These are phyloP conservation scores for Eira barbara DNA, from an alignment of 2,113 vertebrate species.

Conservation along the genomic window DNA sequence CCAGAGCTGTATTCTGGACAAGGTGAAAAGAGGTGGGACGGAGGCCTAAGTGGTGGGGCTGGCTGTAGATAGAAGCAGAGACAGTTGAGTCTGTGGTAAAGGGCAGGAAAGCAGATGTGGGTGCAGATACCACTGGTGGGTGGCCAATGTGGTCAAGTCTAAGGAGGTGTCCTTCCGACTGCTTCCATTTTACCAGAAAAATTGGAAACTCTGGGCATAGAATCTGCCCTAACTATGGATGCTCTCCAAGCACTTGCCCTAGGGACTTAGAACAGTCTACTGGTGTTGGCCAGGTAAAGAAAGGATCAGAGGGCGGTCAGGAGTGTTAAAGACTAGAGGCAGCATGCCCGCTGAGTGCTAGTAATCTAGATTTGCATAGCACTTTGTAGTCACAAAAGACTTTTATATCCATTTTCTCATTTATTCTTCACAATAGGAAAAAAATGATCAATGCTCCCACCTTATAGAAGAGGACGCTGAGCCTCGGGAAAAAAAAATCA, in stretches of 20 bases:
- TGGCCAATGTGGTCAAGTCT: not conserved
- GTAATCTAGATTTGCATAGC: not conserved
- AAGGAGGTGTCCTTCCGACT: not conserved
- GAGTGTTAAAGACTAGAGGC: not conserved
- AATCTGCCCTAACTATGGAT: not conserved
- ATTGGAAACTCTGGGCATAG: not conserved
- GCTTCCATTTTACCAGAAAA: not conserved
- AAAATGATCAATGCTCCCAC: not conserved
- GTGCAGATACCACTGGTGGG: not conserved
- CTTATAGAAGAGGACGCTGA: not conserved
- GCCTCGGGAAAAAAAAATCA: not conserved
- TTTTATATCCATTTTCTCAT: not conserved
- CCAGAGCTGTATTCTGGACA: no score
- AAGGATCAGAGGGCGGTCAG: not conserved
- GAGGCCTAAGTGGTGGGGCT: no score
- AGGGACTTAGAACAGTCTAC: no score
- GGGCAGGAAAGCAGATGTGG: not conserved
- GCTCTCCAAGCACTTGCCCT: not conserved
- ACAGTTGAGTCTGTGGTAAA: not conserved
- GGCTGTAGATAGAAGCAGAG: not conserved
- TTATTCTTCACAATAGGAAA: not conserved
- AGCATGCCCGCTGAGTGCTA: accelerated
- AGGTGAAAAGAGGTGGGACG: accelerated
- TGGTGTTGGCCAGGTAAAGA: not conserved
- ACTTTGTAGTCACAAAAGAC: not conserved